Evolutionary conservation across 2,888 invertebrate species (phyloP), one percentile per base, ranked within the genome.

Genomic region (Ptycholaimellus sp.): DNA sequence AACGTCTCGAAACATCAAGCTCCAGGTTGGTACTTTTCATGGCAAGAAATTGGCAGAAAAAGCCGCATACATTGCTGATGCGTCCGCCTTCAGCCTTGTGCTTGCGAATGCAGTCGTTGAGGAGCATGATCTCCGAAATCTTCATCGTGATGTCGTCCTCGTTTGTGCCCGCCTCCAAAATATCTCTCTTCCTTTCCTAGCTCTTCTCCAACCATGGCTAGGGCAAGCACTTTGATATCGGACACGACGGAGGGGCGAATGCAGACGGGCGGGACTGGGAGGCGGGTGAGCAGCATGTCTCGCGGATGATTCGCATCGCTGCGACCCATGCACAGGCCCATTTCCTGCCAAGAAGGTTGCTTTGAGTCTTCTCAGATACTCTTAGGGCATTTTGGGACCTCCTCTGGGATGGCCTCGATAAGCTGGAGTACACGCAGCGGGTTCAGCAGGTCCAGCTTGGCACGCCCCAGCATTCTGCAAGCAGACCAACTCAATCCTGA

Each of bases 81-180:
- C 50, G 49, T 5, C 51, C 52, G 21, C 54, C 54, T 33, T 57
- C 56, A 13, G 46, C 43, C 80, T 85, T 47, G 54, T 85, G 79
- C 35, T 79, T 80, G 42, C 73, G 69, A 37, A 96, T 80, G 27
- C 80, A 77, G 62, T 85, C 80, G 59, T 93, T 93, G 39, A 90
- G 76, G 38, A 90, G 71, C 35, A 90, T 70, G 43, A 96, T 90
- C 65, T 90, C 87, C 0, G 81, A 78, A 49, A 93, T 71, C 60
- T 87, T 87, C 78, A 90, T 85, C 3, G 93, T 93, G 9, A 96
- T 65, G 59, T 85, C 83, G 58, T 90, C 87, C 65, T 90, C 87
- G 47, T 81, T 87, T 1, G 78, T 78, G 49, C 57, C 57, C 6
- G 49, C 35, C 29, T 50, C 50, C 34, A 43, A 30, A 41, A 2